Base-by-base conservation (phyloP, 2,113 vertebrate genomes). In the Eublepharis macularius region DNA sequence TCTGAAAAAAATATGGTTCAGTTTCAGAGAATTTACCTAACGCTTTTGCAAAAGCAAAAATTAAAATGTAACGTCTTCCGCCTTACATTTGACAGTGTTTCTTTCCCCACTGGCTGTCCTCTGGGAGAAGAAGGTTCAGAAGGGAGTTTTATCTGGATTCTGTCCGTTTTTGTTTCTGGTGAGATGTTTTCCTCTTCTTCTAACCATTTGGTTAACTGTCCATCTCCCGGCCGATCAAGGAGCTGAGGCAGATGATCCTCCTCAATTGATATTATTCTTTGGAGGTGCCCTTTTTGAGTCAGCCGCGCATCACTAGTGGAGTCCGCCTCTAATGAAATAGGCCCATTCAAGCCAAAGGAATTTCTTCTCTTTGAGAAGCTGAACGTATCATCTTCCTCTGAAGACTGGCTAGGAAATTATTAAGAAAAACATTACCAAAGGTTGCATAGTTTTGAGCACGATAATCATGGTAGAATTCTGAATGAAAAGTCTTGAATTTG, bases 181-280 rank as follows among this genome's bases (percentile, higher is more conserved):
- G 78, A 4, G 6, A 43, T 51, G n/a, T 51, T 83, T 10, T 89
- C 95, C 0, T 97, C 94, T 89, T 97, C 96, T 90, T 97, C 97
- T 21, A 92, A 94, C 90, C 97, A 97, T 80, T 94, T 95, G 85
- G 93, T 95, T 80, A 97, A 89, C 1, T 97, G 92, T 16, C 86
- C 94, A 84, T 96, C 95, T 60, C 90, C 82, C 24, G 95, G 87
- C 8, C 87, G 94, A 0, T 97, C 96, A 84, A 98, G 96, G 70
- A 99, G 94, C 68, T 98, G 97, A 13, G 98, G 98, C 16, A 99
- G 93, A 86, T 96, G 98, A 89, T 99, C 98, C 91, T 99, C 98
- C 89, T 99, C 98, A 43, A 99, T 98, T 86, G 98, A 98, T 94
- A 99, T 98, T 93, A 99, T 97, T 77, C 98, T 96, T 54, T 96